phyloP scores from a whole-genome alignment of 53 echinoderm and acorn worm species.

The Astropecten irregularis region DNA sequence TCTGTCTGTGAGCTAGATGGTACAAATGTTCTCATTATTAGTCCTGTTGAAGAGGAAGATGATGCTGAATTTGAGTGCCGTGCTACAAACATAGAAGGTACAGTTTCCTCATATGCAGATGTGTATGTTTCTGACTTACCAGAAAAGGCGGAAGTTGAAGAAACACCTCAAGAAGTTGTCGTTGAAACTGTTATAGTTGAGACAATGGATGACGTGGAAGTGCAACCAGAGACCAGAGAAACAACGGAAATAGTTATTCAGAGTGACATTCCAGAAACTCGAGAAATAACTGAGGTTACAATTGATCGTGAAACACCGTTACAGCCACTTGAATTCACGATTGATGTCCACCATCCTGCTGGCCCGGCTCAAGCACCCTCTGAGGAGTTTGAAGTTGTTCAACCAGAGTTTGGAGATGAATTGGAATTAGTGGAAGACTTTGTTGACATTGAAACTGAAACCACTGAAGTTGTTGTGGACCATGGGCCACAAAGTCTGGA shows the following conservation, averaged over 20 bases:
- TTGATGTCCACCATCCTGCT: conserved; percentile 53
- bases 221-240: conserved; percentile 53
- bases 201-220: conserved; percentile 53
- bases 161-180: conserved; percentile 51
- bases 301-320: conserved; percentile 65
- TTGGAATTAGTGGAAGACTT: conserved; percentile 51
- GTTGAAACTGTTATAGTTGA: conserved; percentile 56
- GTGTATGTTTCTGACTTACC: conserved; percentile 61
- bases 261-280: conserved; percentile 42
- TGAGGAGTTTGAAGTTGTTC: conserved; percentile 52
- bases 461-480: neutral
- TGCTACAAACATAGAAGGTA: conserved; percentile 86
- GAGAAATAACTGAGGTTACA: conserved; percentile 60
- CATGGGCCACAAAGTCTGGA: neutral
- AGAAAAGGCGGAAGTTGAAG: conserved; percentile 44
- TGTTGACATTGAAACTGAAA: conserved; percentile 2
- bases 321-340: conserved; percentile 67
- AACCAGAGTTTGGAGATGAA: conserved; percentile 61
- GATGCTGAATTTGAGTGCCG: conserved; percentile 95
- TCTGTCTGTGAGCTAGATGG: conserved; percentile 74
- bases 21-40: conserved; percentile 76
- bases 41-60: conserved; percentile 83
- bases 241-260: conserved; percentile 63
- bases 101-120: conserved; percentile 84
- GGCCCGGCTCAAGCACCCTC: conserved; percentile 56